Conservation (phyloP, 1,140 invertebrate genomes). For the Eulimnadia texana region DNA sequence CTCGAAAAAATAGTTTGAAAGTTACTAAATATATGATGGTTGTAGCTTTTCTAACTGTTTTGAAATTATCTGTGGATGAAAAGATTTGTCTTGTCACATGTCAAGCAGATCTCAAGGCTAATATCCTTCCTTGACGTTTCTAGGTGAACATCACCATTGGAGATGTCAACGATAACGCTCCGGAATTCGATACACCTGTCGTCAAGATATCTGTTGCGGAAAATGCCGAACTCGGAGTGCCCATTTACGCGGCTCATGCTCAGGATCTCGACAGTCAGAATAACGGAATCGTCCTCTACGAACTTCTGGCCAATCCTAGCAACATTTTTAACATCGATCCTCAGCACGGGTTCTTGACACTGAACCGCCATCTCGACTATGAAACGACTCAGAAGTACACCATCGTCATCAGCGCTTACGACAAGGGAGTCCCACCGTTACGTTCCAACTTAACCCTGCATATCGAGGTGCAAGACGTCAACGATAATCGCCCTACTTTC, state of each 20-base stretch:
- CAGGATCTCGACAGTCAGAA: conserved; percentile 62
- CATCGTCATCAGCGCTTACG: conserved; percentile 62
- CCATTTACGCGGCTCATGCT: conserved; percentile 73
- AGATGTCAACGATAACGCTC: conserved; percentile 85
- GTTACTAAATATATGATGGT: too few species aligned
- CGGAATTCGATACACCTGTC: conserved; percentile 64
- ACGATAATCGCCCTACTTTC: conserved; percentile 75
- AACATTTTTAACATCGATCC: conserved; percentile 51
- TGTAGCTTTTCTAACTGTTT: too few species aligned
- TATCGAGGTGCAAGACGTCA: conserved; percentile 83
- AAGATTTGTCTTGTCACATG: too few species aligned
- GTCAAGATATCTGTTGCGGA: conserved; percentile 78
- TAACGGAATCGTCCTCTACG: conserved; percentile 61
- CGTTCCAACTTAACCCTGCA: conserved; percentile 66
- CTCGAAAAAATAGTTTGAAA: too few species aligned
- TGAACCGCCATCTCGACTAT: conserved; percentile 63
- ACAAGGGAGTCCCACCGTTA: conserved; percentile 56
- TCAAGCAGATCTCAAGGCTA: too few species aligned
- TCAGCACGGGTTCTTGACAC: conserved; percentile 46
- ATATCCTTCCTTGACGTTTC: neutral
- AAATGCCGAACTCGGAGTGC: conserved; percentile 57
- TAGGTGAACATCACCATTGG: conserved; percentile 78
- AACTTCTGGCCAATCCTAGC: conserved; percentile 37
- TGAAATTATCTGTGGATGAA: too few species aligned
- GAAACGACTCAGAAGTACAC: conserved; percentile 69